phyloP scores from a whole-genome alignment of 2,113 vertebrate species.

The Rhea americana region DNA sequence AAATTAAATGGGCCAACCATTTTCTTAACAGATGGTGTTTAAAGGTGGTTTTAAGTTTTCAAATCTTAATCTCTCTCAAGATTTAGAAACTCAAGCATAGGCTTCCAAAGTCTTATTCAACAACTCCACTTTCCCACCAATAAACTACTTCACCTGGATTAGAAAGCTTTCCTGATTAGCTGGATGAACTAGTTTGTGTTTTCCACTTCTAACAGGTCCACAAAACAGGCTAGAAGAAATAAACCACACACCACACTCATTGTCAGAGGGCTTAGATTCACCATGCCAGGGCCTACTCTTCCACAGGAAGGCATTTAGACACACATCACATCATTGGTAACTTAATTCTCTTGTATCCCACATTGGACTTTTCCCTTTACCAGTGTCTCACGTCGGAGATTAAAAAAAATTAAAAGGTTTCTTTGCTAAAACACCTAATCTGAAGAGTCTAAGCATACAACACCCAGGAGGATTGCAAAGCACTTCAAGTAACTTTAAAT shows the following conservation, averaged over 20 bases:
- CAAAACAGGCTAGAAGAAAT: not conserved
- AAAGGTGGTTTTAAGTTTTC: not conserved
- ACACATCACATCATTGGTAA: not conserved
- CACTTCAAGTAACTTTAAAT: not conserved
- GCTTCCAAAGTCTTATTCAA: not conserved
- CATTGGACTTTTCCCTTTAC: too few relatives aligned
- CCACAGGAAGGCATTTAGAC: not conserved
- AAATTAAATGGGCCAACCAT: not conserved
- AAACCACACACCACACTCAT: not conserved
- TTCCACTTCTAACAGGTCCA: not conserved
- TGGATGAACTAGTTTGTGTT: not conserved
- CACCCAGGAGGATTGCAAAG: not conserved
- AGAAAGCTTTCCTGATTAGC: not conserved
- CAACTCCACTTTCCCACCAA: not conserved
- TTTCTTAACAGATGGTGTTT: not conserved
- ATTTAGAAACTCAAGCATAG: not conserved
- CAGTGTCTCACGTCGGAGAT: too few relatives aligned
- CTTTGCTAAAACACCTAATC: not conserved
- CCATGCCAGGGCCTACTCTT: not conserved
- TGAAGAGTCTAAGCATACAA: not conserved
- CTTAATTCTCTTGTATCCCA: too few relatives aligned
- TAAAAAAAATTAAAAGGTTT: not conserved
- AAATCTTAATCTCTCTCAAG: not conserved
- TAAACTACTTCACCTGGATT: not conserved
- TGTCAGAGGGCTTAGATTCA: not conserved